phyloP scores from a whole-genome alignment of 1,140 invertebrate species.

The Anagrus nilaparvatae region DNA sequence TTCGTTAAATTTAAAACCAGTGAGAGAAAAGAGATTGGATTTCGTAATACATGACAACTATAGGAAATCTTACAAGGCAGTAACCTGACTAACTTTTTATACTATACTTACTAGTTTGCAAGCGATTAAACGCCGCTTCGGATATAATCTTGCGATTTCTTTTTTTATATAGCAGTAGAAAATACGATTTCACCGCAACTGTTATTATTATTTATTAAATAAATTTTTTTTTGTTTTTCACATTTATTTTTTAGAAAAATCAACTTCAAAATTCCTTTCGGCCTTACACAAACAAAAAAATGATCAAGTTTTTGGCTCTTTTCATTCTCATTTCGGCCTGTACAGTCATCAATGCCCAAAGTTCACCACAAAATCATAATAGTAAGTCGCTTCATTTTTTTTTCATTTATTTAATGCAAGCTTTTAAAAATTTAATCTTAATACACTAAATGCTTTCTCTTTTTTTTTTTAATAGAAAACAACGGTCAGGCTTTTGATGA shows the following conservation, averaged over 20 bases:
- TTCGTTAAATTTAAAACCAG: too few species aligned
- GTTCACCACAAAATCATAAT: constrained; percentile 22
- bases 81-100: too few species aligned
- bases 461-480: constrained; percentile 20
- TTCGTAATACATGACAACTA: too few species aligned
- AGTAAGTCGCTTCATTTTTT: constrained; percentile 23
- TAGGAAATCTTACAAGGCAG: too few species aligned
- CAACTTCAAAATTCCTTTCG: constrained; percentile 16
- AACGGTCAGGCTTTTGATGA: constrained; percentile 37
- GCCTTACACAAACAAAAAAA: constrained; percentile 19
- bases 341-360: constrained; percentile 28
- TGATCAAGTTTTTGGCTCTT: constrained; percentile 30
- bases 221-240: constrained; percentile 6
- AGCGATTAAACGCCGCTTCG: too few species aligned
- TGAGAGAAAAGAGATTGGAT: too few species aligned
- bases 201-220: background rate
- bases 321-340: constrained; percentile 25
- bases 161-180: too few species aligned
- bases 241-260: constrained; percentile 17
- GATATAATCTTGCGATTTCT: too few species aligned
- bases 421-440: background rate
- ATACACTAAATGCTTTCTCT: constrained; percentile 2
- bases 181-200: too few species aligned
- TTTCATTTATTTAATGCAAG: background rate
- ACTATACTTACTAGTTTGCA: too few species aligned